Evolutionary conservation across 2,797 vertebrate species (phyloP).

Genomic region (Rhinoraja longicauda): DNA sequence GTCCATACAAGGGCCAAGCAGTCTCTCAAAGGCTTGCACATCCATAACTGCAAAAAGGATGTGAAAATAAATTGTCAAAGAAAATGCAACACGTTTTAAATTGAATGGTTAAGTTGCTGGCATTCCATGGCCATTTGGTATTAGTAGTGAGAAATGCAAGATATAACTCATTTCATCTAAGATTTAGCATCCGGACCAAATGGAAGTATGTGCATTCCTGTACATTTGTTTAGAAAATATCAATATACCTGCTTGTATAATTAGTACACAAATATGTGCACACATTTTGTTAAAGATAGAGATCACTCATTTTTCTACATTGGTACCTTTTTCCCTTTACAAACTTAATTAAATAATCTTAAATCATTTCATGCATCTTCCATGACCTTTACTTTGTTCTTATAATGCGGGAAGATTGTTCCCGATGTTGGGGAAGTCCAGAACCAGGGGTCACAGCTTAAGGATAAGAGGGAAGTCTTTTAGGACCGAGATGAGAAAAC

Average conservation of each 20-base stretch:
- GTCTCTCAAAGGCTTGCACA: conserved; percentile 91
- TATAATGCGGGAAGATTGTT: no score
- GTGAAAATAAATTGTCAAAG: conserved; percentile 36
- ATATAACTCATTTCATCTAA: not conserved
- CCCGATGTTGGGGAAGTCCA: no score
- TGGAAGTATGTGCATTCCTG: not conserved
- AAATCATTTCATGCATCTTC: not conserved
- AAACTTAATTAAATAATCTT: not conserved
- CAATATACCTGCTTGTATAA: not conserved
- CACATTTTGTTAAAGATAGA: not conserved
- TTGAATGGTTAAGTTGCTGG: conserved; percentile 30
- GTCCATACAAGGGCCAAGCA: conserved; percentile 98
- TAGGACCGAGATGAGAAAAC: no score
- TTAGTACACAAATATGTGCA: not conserved
- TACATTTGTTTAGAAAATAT: not conserved
- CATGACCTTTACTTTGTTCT: not conserved
- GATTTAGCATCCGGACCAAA: not conserved
- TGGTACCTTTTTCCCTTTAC: not conserved
- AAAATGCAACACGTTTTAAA: conserved; percentile 43
- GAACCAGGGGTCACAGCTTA: no score
- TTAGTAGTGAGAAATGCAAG: not conserved
- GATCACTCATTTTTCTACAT: not conserved
- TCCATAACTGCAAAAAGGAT: conserved; percentile 76
- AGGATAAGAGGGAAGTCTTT: no score
- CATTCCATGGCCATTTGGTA: not conserved